Evolutionary conservation across 2,113 vertebrate genomes (phyloP).

Genomic region (Chelonoidis abingdonii): DNA sequence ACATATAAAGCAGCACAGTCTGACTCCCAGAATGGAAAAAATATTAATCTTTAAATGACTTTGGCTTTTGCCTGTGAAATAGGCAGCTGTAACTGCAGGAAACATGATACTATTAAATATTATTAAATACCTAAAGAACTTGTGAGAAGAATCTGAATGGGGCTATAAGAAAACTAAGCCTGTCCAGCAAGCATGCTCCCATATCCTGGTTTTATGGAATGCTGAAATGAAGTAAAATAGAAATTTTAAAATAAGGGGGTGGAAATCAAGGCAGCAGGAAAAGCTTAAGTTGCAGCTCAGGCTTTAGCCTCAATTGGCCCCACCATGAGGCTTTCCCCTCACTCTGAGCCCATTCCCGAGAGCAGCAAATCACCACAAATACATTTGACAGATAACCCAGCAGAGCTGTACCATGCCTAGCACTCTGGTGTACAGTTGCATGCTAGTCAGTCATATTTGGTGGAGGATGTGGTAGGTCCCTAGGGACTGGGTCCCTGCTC

Average conservation of each 20-base stretch:
- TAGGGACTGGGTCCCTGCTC: background rate
- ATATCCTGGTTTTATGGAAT: conserved; percentile 17
- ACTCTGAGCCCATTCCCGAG: conserved; percentile 50
- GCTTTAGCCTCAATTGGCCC: conserved; percentile 53
- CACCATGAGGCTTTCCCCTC: conserved; percentile 56
- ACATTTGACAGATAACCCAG: background rate
- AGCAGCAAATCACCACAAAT: background rate
- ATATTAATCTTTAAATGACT: background rate
- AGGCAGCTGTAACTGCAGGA: background rate
- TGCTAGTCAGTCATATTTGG: background rate
- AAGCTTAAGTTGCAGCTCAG: conserved; percentile 2
- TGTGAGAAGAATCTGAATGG: background rate
- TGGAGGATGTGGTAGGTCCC: background rate
- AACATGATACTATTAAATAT: conserved; percentile 18
- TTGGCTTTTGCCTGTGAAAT: conserved; percentile 26
- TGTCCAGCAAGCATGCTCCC: background rate
- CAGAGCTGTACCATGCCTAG: background rate
- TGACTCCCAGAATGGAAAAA: conserved; percentile 33
- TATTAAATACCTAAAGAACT: conserved; percentile 45
- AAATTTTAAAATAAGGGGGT: background rate
- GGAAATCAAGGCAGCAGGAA: conserved; percentile 1
- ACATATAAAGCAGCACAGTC: conserved; percentile 59
- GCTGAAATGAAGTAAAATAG: background rate
- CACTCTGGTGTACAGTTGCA: background rate
- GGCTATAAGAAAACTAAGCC: background rate